Conservation (phyloP, 2,113 vertebrate genomes). For the Nothoprocta perdicaria region DNA sequence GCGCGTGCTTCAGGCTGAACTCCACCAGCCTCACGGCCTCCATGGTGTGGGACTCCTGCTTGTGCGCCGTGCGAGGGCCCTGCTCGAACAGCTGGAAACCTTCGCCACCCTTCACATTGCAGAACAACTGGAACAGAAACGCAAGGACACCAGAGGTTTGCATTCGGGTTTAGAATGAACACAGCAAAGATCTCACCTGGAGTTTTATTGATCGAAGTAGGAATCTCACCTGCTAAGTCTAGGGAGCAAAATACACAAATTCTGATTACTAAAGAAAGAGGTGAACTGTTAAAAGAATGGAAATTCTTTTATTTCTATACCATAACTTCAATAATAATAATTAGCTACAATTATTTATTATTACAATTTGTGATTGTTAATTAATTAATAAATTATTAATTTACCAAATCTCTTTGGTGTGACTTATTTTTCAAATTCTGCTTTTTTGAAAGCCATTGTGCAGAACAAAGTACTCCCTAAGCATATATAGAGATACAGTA, state of each 20-base stretch:
- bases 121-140: conserved; percentile 84
- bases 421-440: background rate
- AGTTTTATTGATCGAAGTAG: background rate
- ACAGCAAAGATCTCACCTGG: background rate
- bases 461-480: background rate
- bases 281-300: background rate
- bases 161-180: background rate
- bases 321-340: background rate
- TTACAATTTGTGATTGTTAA: background rate
- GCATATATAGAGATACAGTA: no score
- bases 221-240: background rate
- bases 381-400: no score
- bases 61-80: conserved; percentile 82
- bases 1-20: conserved; percentile 88
- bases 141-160: background rate
- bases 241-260: background rate
- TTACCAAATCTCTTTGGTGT: background rate
- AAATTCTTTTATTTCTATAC: background rate
- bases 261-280: background rate
- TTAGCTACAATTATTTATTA: background rate
- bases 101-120: conserved; percentile 78
- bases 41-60: conserved; percentile 90
- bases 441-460: background rate
- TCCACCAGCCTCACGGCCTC: conserved; percentile 92
- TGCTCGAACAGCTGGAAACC: conserved; percentile 86